A percentile compares a stretch with the other conserved stretches of the same genome.
Evolutionary conservation across 2,797 vertebrate species (phyloP).

Genomic region (Atherinosoma microstoma): DNA sequence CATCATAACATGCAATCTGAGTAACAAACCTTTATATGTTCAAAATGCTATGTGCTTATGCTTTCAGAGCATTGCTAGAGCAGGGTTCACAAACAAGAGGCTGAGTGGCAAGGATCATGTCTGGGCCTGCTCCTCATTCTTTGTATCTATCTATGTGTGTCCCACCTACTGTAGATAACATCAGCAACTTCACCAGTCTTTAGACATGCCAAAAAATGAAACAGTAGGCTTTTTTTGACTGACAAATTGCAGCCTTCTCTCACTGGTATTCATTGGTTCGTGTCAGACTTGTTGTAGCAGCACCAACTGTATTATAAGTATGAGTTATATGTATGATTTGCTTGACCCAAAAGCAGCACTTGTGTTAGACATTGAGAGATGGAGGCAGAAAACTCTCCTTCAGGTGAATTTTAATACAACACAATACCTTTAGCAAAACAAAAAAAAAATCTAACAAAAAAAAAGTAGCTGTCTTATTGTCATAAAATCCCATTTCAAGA

Average conservation of each 20-base stretch:
- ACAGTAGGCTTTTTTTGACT: not conserved
- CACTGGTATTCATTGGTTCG: not conserved
- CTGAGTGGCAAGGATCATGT: not conserved
- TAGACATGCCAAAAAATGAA: not conserved
- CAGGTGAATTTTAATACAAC: no score
- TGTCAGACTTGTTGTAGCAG: constrained; percentile 23
- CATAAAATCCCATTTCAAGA: not conserved
- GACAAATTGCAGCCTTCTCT: not conserved
- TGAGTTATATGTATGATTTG: no score
- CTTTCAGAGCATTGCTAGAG: not conserved
- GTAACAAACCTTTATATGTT: not conserved
- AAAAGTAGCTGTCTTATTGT: not conserved
- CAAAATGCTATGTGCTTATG: not conserved
- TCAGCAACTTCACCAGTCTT: not conserved
- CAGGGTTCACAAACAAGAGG: not conserved
- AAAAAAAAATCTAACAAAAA: not conserved
- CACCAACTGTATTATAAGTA: not conserved
- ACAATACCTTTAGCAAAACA: not conserved
- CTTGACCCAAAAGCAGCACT: not conserved
- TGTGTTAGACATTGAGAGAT: not conserved
- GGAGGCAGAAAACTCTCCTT: no score
- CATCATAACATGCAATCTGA: not conserved
- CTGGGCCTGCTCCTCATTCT: not conserved
- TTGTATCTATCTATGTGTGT: not conserved
- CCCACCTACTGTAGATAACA: not conserved